A percentile compares a stretch with the other conserved stretches of the same genome.
Evolutionary conservation across 2,113 vertebrate genomes (phyloP).

Genomic region (Melanocharis versteri): DNA sequence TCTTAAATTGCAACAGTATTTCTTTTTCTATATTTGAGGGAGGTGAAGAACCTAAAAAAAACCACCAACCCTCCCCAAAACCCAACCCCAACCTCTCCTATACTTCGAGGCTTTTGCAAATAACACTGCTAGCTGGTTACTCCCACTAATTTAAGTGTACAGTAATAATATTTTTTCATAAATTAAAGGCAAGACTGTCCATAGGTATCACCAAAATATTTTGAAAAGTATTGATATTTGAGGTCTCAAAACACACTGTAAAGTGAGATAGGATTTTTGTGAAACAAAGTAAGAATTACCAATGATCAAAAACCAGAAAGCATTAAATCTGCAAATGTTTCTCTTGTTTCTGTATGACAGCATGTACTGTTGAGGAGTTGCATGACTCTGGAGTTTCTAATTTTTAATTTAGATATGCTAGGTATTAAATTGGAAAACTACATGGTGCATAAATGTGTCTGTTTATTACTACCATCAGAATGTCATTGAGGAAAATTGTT

Average conservation of each 20-base stretch:
- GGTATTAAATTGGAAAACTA: neutral
- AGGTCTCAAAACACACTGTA: neutral
- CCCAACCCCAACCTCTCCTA: accelerated
- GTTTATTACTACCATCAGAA: neutral
- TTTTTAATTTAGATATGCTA: neutral
- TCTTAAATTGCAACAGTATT: neutral
- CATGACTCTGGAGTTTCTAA: neutral
- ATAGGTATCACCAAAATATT: neutral
- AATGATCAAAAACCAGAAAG: neutral
- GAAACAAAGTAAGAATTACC: neutral
- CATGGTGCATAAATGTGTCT: neutral
- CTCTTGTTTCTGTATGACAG: neutral
- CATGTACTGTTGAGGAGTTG: neutral
- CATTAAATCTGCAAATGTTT: neutral
- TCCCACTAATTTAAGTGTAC: neutral
- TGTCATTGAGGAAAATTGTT: neutral
- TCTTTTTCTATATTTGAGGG: neutral
- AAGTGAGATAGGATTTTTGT: neutral
- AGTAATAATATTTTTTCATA: neutral
- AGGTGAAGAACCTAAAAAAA: neutral
- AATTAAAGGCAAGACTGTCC: neutral
- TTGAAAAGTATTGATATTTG: neutral
- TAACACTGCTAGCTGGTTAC: neutral
- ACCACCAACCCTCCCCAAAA: accelerated
- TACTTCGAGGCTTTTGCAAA: neutral